Percentiles rank a stretch among this genome's conserved stretches.
Conservation (phyloP, 2,888 invertebrate genomes). For the Tolmerus cingulatus region DNA sequence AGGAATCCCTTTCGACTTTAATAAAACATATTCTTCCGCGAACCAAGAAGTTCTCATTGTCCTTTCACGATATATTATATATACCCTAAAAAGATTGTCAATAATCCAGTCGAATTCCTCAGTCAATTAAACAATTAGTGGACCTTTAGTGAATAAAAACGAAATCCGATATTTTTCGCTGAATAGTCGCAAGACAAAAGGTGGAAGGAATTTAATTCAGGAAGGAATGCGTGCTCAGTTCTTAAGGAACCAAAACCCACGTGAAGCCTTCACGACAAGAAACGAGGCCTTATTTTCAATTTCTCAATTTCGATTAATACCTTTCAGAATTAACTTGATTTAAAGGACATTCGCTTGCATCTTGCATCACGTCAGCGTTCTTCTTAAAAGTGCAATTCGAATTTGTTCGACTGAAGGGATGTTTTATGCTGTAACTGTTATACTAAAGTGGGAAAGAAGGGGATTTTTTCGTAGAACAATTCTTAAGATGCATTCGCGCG, state of each 20-base stretch:
- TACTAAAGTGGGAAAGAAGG: not conserved
- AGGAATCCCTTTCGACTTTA: not conserved
- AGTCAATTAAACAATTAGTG: constrained; percentile 48
- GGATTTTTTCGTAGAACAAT: not conserved
- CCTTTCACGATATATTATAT: not conserved
- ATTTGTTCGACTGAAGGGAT: not conserved
- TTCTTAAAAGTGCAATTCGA: not conserved
- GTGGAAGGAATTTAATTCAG: not conserved
- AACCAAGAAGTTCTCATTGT: not conserved
- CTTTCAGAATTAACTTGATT: not conserved
- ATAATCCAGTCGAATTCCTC: constrained; percentile 11
- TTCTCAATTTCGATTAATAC: not conserved
- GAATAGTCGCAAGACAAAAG: constrained; percentile 23
- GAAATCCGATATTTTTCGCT: constrained; percentile 43
- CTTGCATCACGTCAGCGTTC: not conserved
- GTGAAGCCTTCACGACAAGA: not conserved
- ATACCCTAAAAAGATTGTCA: not conserved
- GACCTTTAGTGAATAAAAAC: not conserved
- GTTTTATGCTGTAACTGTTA: not conserved
- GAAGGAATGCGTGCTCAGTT: not conserved
- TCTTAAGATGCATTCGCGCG: not conserved
- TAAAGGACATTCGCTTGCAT: not conserved
- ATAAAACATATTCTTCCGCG: not conserved
- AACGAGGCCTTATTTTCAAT: not conserved
- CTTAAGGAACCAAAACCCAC: not conserved